Evolutionary conservation across 2,113 vertebrate genomes (phyloP).

Genomic region (Coregonus clupeaformis): DNA sequence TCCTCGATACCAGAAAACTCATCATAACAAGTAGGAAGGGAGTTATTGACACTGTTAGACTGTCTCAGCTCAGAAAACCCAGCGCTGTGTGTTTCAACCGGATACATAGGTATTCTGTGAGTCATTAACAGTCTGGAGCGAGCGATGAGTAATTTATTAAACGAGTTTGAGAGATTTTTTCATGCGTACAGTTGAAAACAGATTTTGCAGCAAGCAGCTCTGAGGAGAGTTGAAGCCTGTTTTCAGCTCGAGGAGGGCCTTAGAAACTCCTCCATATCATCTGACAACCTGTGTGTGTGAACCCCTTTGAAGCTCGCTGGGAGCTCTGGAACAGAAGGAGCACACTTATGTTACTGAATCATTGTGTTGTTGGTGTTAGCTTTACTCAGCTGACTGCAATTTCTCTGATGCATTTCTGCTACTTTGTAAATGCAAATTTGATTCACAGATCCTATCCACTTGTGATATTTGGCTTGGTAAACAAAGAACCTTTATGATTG

Average conservation of each 20-base stretch:
- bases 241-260: not conserved
- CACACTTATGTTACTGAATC: not conserved
- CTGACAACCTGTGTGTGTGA: not conserved
- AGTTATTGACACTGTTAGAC: not conserved
- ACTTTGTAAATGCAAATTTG: not conserved
- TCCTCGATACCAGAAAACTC: no score
- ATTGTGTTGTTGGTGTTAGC: not conserved
- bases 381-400: not conserved
- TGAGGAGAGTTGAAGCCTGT: slow-evolving; percentile 10
- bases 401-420: not conserved
- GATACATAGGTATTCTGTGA: slow-evolving; percentile 2
- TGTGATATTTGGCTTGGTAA: not conserved
- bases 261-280: slow-evolving; percentile 28
- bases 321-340: not conserved
- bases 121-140: slow-evolving; percentile 20
- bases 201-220: not conserved
- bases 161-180: slow-evolving; percentile 15
- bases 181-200: slow-evolving; percentile 15
- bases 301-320: slow-evolving; percentile 1
- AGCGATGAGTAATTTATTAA: slow-evolving; percentile 23
- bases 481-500: not conserved
- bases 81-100: not conserved
- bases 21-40: no score
- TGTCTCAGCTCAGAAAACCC: not conserved
- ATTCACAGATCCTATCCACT: not conserved